Conservation (phyloP, 2,113 vertebrate species). For the Gadus macrocephalus region DNA sequence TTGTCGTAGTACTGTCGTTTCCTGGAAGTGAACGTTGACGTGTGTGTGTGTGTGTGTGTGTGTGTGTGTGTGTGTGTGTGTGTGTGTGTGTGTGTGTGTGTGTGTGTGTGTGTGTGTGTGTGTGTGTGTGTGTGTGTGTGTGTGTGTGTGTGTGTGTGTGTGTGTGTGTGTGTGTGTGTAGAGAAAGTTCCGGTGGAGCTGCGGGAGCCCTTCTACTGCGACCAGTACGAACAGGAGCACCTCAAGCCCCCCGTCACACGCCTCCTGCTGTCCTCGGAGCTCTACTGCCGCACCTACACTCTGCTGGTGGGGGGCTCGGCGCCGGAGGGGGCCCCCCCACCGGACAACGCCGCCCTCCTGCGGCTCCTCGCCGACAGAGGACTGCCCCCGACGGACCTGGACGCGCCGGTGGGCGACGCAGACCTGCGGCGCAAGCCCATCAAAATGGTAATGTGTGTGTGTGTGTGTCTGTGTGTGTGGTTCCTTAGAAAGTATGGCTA, state of each 20-base stretch:
- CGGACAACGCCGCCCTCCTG: slow-evolving; percentile 73
- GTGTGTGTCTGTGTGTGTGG: background rate
- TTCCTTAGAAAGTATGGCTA: too few relatives aligned
- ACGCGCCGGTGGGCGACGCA: slow-evolving; percentile 70
- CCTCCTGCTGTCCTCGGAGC: slow-evolving; percentile 83
- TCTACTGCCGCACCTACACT: slow-evolving; percentile 84
- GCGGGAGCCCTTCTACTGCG: slow-evolving; percentile 86
- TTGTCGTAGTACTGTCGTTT: background rate
- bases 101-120: slow-evolving; percentile 13
- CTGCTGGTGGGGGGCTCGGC: slow-evolving; percentile 61
- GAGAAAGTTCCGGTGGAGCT: slow-evolving; percentile 86
- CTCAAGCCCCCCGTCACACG: slow-evolving; percentile 86
- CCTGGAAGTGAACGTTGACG: slow-evolving; percentile 4
- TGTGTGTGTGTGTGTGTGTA: slow-evolving; percentile 40
- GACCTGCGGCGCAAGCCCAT: slow-evolving; percentile 84
- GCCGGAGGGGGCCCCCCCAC: slow-evolving; percentile 38
- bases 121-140: slow-evolving; percentile 21
- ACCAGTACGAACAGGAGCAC: slow-evolving; percentile 93
- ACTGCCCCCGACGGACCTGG: slow-evolving; percentile 69
- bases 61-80: slow-evolving; percentile 20
- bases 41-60: slow-evolving; percentile 17
- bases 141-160: slow-evolving; percentile 22
- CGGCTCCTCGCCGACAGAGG: slow-evolving; percentile 74
- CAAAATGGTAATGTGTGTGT: slow-evolving; percentile 75
- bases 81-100: slow-evolving; percentile 23